phyloP scores from a whole-genome alignment of 2,888 invertebrate genomes.

The Cristatella mucedo region DNA sequence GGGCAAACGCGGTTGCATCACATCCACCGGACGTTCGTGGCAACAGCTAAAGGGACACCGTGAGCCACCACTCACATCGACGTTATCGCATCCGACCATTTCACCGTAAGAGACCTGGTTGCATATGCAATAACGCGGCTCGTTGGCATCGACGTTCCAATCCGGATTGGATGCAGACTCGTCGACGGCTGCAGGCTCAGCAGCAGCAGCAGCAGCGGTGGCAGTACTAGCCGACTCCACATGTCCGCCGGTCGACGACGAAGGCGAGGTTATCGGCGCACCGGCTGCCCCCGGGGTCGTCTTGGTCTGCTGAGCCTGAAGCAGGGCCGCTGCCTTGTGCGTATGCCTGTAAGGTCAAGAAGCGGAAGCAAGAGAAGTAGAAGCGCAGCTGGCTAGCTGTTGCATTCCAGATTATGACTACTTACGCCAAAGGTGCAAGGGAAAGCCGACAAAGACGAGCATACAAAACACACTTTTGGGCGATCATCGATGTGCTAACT shows the following conservation, averaged over 20 bases:
- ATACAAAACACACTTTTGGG: too few species aligned
- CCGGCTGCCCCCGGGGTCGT: slow-evolving; percentile 11
- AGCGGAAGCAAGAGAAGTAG: too few species aligned
- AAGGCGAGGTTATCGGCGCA: slow-evolving; percentile 22
- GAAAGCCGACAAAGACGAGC: too few species aligned
- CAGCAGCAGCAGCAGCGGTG: slow-evolving; percentile 1
- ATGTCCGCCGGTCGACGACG: too few species aligned
- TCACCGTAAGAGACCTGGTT: slow-evolving; percentile 94
- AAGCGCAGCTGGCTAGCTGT: too few species aligned
- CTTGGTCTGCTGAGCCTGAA: slow-evolving; percentile 14
- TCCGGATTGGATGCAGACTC: too few species aligned
- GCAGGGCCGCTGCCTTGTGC: slow-evolving; percentile 16
- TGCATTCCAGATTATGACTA: too few species aligned
- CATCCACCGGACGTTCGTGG: too few species aligned
- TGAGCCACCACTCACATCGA: slow-evolving; percentile 54
- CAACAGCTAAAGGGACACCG: too few species aligned
- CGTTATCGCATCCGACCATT: slow-evolving; percentile 98
- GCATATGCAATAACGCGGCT: slow-evolving; percentile 85
- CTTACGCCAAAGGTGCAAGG: too few species aligned
- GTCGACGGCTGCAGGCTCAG: slow-evolving; percentile 6
- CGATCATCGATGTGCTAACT: too few species aligned
- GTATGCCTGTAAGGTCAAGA: slow-evolving; percentile 4
- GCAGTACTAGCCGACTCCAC: slow-evolving; percentile 8
- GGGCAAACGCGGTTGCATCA: too few species aligned
- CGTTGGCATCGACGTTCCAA: slow-evolving; percentile 88